Base-by-base conservation (phyloP, 2,113 vertebrate genomes). In the Edolisoma coerulescens region DNA sequence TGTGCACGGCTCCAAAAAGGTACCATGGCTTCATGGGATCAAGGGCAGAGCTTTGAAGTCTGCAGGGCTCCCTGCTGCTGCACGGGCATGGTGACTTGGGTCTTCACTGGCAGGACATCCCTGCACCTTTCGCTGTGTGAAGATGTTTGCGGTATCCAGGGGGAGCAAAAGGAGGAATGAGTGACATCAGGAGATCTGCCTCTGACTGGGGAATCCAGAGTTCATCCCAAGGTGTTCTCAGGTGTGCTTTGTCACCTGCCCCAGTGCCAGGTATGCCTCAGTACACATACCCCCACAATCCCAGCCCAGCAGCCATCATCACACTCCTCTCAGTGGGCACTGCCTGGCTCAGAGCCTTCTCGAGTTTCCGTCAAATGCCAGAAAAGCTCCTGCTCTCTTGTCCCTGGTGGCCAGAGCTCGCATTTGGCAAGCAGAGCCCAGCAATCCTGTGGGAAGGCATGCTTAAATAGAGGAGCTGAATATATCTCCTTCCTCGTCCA, bases 371-470 rank as follows among this genome's bases (percentile, higher is more conserved):
- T 83, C 84, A 65, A 9, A 30, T 1, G 1, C 59, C 63, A 91
- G 91, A 54, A 90, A 57, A 94, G 33, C 70, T 96, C 87, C 73
- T 0, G 3, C 59, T 83, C 57, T 57, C 23, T 37, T 77, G 35
- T 91, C 82, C 75, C 87, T 59, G 75, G 63, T 86, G 90, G 71
- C 71, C 61, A 42, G 74, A 73, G 64, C 77, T 95, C 59, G 35
- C 70, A 26, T 59, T 91, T 15, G 6, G 93, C 78, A 76, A 60
- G 75, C 44, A 64, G 49, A 93, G 87, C 57, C 41, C 7, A 2
- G 77, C 74, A 76, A 42, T 85, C 84, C 81, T 89, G 65, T 0
- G 2, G 84, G 57, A 91, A 89, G 67, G 27, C 67, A 35, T 2
- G 2, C 61, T 87, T 53, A 52, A 75, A 56, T 7, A 8, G 7